These are phyloP conservation scores for Macropodus opercularis DNA, from an alignment of 2,797 vertebrate genomes.

Conservation along the genomic window DNA sequence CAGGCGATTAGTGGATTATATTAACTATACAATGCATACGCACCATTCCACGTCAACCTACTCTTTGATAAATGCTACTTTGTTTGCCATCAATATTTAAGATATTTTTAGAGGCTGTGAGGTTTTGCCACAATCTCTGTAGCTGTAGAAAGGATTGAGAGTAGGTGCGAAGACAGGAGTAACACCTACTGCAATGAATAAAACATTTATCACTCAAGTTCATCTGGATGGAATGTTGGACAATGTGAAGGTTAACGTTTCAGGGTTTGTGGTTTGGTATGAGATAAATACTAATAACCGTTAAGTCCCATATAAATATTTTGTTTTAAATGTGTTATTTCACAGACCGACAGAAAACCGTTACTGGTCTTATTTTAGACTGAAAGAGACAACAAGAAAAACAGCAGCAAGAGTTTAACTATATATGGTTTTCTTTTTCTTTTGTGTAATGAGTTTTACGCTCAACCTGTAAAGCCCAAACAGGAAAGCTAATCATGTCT, in stretches of 20 bases:
- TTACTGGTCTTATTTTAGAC: not conserved
- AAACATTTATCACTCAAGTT: constrained; percentile 52
- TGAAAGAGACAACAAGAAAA: constrained; percentile 17
- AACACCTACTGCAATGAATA: constrained; percentile 51
- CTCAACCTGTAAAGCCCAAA: constrained; percentile 41
- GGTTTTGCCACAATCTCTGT: constrained; percentile 36
- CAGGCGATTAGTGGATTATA: not conserved
- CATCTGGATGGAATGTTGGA: constrained; percentile 27
- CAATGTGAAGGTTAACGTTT: constrained; percentile 16
- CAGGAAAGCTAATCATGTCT: constrained; percentile 52
- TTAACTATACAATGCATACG: not conserved
- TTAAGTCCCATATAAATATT: not conserved
- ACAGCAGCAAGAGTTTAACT: constrained; percentile 9
- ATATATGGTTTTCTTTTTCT: constrained; percentile 20
- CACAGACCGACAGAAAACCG: not conserved
- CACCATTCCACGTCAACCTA: constrained; percentile 3
- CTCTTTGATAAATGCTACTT: constrained; percentile 26
- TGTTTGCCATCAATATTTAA: constrained; percentile 20
- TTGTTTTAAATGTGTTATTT: not conserved
- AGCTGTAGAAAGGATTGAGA: constrained; percentile 33
- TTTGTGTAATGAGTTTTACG: constrained; percentile 57
- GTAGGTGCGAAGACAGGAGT: constrained; percentile 42
- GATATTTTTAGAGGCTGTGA: constrained; percentile 30
- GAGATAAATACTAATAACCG: not conserved
- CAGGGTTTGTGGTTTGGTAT: constrained; percentile 3